A percentile compares a stretch with the other conserved stretches of the same genome.
Conservation (phyloP, 1,140 invertebrate species). For the Drosophila azteca region DNA sequence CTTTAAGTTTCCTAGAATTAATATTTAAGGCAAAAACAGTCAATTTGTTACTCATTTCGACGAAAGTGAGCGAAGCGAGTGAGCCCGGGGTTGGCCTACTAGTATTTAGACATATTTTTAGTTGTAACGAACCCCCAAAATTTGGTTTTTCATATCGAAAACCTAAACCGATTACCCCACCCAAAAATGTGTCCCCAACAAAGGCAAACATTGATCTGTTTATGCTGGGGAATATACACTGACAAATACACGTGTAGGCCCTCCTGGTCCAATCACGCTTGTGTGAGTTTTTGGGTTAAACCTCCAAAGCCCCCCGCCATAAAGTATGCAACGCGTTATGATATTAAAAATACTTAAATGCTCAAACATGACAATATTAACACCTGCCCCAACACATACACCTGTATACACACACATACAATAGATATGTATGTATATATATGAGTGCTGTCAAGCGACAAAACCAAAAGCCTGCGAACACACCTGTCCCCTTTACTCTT, state of each 20-base stretch:
- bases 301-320: conserved; percentile 27
- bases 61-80: no score
- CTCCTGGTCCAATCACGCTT: conserved; percentile 4
- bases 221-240: not conserved
- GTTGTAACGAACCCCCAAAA: no score
- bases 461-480: conserved; percentile 35
- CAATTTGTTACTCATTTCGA: no score
- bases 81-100: no score
- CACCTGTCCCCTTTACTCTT: conserved; percentile 5
- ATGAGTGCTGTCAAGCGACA: conserved; percentile 39
- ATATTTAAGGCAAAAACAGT: no score
- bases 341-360: conserved; percentile 68
- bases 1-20: no score
- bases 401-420: conserved; percentile 4
- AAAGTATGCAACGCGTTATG: conserved; percentile 57
- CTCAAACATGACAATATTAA: conserved; percentile 64
- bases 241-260: no score
- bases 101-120: no score
- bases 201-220: conserved; percentile 13
- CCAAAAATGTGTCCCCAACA: not conserved
- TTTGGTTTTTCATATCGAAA: no score
- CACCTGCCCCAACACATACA: conserved; percentile 33
- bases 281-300: conserved; percentile 3
- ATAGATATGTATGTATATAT: not conserved
- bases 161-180: no score